Base-by-base conservation (phyloP, 2,797 vertebrate genomes). In the Peromyscus eremicus region DNA sequence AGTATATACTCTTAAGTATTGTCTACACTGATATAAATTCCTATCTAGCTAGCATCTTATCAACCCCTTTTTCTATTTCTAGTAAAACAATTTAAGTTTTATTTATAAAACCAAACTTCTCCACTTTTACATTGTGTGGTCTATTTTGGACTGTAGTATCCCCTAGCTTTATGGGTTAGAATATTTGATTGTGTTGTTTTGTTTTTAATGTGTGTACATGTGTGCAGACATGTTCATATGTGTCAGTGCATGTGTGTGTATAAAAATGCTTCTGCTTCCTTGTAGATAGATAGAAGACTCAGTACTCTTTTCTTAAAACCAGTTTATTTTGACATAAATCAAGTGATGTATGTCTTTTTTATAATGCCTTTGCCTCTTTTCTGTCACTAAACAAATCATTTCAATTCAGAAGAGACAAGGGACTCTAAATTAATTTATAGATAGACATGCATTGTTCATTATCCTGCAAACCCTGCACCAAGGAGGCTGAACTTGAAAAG, bases 71-170 rank as follows among this genome's bases (percentile, higher is more conserved):
- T 5, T 1, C 10, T 10, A 71, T 92, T 84, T 91, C 29, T 32
- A 12, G 6, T 86, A 84, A 90, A 40, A 77, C 7, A 91, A 86
- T 25, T 96, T 93, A 17, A n/a, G 0, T 83, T 92, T 94, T 82
- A 49, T 66, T 92, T 79, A n/a, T 2, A 83, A 27, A 82, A 62
- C 1, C 11, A 52, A 5, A n/a, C 8, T 91, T 79, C 25, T 85
- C 16, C 40, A 17, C 6, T 70, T 64, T 80, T 34, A 62, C 29
- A 76, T 49, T 84, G 3, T 71, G 34, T 95, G 57, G 13, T 76
- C 27, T 64, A 6, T 37, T 37, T 71, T 60, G 60, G 10, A 85
- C 11, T 80, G 40, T 84, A 17, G 10, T 3, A 90, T 88, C n/a
- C 21, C 37, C 37, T 34, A 71, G 14, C 5, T 91, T 84, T 49